Evolutionary conservation across 1,140 invertebrate genomes (phyloP).

Genomic region (Saccostrea cuccullata): DNA sequence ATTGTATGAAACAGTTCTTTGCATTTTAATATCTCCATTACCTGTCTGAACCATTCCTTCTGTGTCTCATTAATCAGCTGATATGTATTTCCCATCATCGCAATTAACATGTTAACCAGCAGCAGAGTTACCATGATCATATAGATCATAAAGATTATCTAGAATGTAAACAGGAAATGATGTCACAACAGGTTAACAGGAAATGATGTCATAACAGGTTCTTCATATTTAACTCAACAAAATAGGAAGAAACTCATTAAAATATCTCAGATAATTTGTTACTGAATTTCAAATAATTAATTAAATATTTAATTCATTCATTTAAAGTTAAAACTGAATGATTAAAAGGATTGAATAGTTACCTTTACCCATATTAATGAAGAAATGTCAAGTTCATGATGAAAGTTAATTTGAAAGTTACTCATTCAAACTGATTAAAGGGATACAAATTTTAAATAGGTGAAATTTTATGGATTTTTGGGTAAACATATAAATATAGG

Average conservation of each 20-base stretch:
- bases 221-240: too few species aligned
- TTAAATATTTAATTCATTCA: neutral
- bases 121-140: conserved; percentile 97
- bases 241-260: too few species aligned
- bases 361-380: neutral
- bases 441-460: neutral
- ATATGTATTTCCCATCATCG: conserved; percentile 99
- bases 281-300: too few species aligned
- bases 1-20: too few species aligned
- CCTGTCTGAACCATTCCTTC: conserved; percentile 99
- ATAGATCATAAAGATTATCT: conserved; percentile 95
- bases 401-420: neutral
- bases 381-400: neutral
- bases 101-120: conserved; percentile 98
- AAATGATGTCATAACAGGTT: neutral
- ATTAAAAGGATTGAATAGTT: neutral
- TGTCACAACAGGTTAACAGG: neutral
- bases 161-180: conserved; percentile 49
- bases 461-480: neutral
- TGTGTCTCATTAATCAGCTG: conserved; percentile 95
- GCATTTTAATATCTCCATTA: conserved; percentile 73
- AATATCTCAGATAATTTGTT: too few species aligned
- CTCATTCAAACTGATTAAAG: neutral
- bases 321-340: neutral
- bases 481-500: neutral